These are phyloP conservation scores for Anorthoa munda DNA, from an alignment of 2,888 invertebrate species.

Conservation along the genomic window DNA sequence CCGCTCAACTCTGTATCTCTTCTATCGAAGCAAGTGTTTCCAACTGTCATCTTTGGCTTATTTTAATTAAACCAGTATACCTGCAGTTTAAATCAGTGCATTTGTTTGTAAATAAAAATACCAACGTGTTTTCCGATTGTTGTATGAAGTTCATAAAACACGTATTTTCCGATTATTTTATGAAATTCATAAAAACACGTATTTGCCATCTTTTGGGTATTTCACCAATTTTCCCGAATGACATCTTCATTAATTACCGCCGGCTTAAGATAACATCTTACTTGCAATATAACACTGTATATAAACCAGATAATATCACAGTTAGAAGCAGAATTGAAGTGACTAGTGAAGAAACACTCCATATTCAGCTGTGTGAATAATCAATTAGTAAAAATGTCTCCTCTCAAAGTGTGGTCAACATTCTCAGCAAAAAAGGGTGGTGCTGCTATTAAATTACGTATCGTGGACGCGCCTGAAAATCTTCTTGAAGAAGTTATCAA, in stretches of 20 bases:
- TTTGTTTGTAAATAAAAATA: neutral
- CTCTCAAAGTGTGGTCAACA: constrained; percentile 58
- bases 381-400: constrained; percentile 13
- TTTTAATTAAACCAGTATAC: neutral
- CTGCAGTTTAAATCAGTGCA: neutral
- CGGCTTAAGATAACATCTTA: constrained; percentile 30
- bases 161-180: neutral
- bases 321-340: constrained; percentile 15
- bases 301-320: constrained; percentile 14
- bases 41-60: neutral
- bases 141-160: constrained; percentile 2
- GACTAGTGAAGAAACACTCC: neutral
- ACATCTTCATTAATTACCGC: constrained; percentile 1
- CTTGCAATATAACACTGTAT: constrained; percentile 7
- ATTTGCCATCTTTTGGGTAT: constrained; percentile 29
- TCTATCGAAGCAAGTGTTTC: too few relatives aligned
- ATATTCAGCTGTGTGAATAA: neutral
- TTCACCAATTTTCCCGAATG: constrained; percentile 23
- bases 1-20: too few relatives aligned
- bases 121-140: neutral
- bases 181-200: neutral
- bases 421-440: constrained; percentile 43
- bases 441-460: constrained; percentile 53
- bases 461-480: constrained; percentile 63
- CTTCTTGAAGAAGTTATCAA: constrained; percentile 59